Percentiles rank a stretch among this genome's conserved stretches.
These are phyloP conservation scores for Pangasius larnaudii DNA, from an alignment of 2,797 vertebrate genomes.

Conservation along the genomic window DNA sequence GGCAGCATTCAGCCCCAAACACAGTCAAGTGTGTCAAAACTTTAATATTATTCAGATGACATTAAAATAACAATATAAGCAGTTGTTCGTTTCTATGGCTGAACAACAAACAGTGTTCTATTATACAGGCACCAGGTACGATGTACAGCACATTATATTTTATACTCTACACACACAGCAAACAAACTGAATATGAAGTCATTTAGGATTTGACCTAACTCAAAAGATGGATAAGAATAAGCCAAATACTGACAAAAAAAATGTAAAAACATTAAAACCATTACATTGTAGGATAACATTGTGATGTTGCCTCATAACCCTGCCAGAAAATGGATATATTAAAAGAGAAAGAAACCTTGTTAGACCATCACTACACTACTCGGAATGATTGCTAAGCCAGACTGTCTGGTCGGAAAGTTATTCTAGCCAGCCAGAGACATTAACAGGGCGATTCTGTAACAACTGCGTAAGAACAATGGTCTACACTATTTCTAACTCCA, in stretches of 20 bases:
- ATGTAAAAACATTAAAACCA: background rate
- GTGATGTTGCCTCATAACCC: background rate
- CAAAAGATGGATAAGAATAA: background rate
- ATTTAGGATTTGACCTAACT: background rate
- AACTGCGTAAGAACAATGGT: background rate
- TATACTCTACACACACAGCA: background rate
- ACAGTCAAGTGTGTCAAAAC: background rate
- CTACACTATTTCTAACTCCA: background rate
- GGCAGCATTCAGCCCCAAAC: background rate
- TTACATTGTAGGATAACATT: background rate
- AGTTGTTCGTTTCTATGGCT: background rate
- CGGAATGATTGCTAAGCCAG: background rate
- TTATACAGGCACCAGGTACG: background rate
- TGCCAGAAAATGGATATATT: background rate
- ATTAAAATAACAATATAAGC: background rate
- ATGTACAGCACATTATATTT: background rate
- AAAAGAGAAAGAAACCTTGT: background rate
- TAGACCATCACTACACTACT: background rate
- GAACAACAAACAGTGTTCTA: background rate
- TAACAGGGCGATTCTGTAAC: background rate
- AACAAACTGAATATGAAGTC: background rate
- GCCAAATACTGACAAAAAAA: background rate
- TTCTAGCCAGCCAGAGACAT: background rate
- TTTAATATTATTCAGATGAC: background rate
- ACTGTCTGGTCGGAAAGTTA: background rate